Evolutionary conservation across 2,113 vertebrate genomes (phyloP), one percentile per base, ranked within the genome.

Genomic region (Turnix velox): DNA sequence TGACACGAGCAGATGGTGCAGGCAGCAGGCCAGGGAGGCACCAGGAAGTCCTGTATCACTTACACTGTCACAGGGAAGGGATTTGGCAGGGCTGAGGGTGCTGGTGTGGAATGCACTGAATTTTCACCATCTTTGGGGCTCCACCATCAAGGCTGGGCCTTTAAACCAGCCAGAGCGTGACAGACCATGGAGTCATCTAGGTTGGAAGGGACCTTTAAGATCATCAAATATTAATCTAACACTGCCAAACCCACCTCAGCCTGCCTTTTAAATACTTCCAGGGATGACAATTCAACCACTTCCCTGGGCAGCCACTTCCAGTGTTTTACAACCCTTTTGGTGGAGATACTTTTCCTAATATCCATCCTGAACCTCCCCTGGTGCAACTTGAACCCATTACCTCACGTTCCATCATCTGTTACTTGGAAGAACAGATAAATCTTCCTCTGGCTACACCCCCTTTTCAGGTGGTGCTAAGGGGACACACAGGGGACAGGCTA

Each of bases 1-100:
- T 73, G 92, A 91, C 91, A 84, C 7, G 33, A 52, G 55, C 93
- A 94, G 94, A 94, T 91, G 95, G 94, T 0, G 40, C 61, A 4
- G 59, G 89, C 73, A 72, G 75, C 37, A 71, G n/a, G 73, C 66
- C 20, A 17, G 17, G 43, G 79, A 55, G 48, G 69, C 74, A 74
- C 80, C 25, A 37, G 86, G 80, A 84, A 91, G 69, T 45, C 68
- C 80, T 5, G 6, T 55, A 84, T 74, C 20, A 0, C 80, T 91
- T 52, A 68, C 87, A 17, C 14, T 4, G 8, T 55, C 81, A 45
- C 25, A 5, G 74, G 52, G 59, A 78, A 68, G 49, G 48, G 81
- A 92, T 81, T 37, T 90, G 92, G 83, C 68, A 25, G 42, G n/a
- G 61, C 73, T 35, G 30, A 49, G 43, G 76, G 51, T 35, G 73